Conservation (phyloP, 2,113 vertebrate species). For the Ophiodon elongatus region DNA sequence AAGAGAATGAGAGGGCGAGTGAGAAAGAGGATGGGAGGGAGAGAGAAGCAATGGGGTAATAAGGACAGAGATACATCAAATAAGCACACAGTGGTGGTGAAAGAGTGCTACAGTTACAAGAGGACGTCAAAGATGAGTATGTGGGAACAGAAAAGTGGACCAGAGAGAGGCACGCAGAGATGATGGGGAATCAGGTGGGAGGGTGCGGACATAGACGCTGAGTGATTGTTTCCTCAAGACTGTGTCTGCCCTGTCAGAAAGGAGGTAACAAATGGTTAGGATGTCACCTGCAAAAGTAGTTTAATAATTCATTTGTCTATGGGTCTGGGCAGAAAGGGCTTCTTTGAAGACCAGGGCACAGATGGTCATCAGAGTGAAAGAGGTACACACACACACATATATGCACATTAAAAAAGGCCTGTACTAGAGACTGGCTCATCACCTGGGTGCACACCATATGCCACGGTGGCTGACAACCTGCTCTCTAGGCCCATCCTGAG, state of each 20-base stretch:
- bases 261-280: constrained; percentile 73
- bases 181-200: constrained; percentile 52
- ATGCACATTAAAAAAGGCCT: constrained; percentile 49
- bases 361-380: constrained; percentile 83
- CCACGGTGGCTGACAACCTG: constrained; percentile 74
- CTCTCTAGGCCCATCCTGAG: constrained; percentile 60
- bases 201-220: constrained; percentile 20
- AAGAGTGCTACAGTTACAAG: constrained; percentile 26
- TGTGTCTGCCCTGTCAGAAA: constrained; percentile 47
- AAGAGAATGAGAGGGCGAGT: constrained; percentile 41
- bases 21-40: background rate
- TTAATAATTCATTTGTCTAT: constrained; percentile 82
- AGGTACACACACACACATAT: constrained; percentile 33
- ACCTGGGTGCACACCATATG: constrained; percentile 85
- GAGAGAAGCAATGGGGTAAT: constrained; percentile 37
- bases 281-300: constrained; percentile 73
- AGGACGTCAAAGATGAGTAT: constrained; percentile 30
- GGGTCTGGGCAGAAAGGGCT: constrained; percentile 55
- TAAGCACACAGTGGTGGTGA: constrained; percentile 30
- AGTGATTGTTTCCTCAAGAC: constrained; percentile 72
- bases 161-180: constrained; percentile 4
- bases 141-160: constrained; percentile 23
- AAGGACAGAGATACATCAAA: constrained; percentile 46
- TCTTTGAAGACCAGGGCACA: constrained; percentile 82
- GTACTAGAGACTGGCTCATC: constrained; percentile 71